Percentiles rank a stretch among this genome's conserved stretches.
Conservation (phyloP, 2,888 invertebrate species). For the Eupithecia centaureata region DNA sequence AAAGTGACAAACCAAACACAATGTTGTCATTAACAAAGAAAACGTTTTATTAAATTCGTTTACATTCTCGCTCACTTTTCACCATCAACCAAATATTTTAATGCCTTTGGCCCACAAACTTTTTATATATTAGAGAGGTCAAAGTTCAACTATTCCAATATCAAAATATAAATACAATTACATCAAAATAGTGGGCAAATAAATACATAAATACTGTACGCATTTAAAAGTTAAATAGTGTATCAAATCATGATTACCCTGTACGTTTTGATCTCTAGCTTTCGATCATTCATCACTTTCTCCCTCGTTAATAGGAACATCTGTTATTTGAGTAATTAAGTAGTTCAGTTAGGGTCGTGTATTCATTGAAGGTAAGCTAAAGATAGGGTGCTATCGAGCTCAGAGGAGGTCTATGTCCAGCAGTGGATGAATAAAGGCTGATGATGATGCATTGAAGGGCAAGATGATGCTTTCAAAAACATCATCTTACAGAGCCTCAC, state of each 20-base stretch:
- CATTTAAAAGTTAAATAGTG: constrained; percentile 9
- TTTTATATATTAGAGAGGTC: not conserved
- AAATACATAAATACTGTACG: not conserved
- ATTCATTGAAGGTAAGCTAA: too few species aligned
- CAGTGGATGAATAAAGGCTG: too few species aligned
- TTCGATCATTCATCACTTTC: constrained; percentile 33
- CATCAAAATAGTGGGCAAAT: not conserved
- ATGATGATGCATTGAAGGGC: too few species aligned
- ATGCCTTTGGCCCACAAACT: not conserved
- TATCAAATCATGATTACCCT: constrained; percentile 26
- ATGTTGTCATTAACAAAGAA: too few species aligned
- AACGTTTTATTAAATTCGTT: not conserved
- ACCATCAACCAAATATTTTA: not conserved
- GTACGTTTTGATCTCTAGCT: constrained; percentile 23
- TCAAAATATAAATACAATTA: not conserved
- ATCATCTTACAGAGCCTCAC: too few species aligned
- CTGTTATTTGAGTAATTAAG: constrained; percentile 20
- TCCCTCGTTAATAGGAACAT: constrained; percentile 14
- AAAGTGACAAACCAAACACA: too few species aligned
- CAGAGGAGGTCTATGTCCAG: too few species aligned
- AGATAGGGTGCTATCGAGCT: too few species aligned
- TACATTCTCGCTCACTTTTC: not conserved
- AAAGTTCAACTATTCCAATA: not conserved
- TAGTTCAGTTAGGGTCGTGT: constrained; percentile 7
- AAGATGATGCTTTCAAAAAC: too few species aligned